Evolutionary conservation across 2,113 vertebrate genomes (phyloP).

Genomic region (Daubentonia madagascariensis): DNA sequence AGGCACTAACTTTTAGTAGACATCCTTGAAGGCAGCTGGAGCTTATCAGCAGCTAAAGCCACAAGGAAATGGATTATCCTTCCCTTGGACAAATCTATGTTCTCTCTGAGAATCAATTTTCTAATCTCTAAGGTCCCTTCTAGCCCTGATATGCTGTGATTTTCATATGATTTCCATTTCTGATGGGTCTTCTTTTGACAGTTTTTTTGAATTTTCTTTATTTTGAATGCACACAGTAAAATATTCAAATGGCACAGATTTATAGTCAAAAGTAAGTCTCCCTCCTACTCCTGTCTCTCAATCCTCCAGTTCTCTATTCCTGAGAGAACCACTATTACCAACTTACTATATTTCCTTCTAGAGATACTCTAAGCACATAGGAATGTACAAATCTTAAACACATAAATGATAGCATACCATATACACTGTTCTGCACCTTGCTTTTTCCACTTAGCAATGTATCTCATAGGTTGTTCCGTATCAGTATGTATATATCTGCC

Average conservation of each 20-base stretch:
- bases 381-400: conserved; percentile 4
- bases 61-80: not conserved
- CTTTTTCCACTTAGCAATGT: not conserved
- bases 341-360: not conserved
- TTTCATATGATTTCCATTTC: not conserved
- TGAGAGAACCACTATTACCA: not conserved
- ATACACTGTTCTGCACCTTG: not conserved
- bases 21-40: not conserved
- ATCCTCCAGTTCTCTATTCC: not conserved
- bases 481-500: not conserved
- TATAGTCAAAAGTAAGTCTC: not conserved
- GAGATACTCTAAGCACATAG: not conserved
- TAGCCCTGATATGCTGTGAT: not conserved
- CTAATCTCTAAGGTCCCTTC: not conserved
- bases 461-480: too few relatives aligned
- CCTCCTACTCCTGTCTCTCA: not conserved
- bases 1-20: not conserved
- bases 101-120: conserved; percentile 11
- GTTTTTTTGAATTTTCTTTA: not conserved
- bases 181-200: not conserved
- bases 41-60: not conserved
- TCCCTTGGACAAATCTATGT: not conserved
- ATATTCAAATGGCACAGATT: conserved; percentile 12
- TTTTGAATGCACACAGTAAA: not conserved
- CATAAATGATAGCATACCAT: not conserved